These are phyloP conservation scores for Alethe diademata DNA, from an alignment of 2,113 vertebrate genomes.

Conservation along the genomic window DNA sequence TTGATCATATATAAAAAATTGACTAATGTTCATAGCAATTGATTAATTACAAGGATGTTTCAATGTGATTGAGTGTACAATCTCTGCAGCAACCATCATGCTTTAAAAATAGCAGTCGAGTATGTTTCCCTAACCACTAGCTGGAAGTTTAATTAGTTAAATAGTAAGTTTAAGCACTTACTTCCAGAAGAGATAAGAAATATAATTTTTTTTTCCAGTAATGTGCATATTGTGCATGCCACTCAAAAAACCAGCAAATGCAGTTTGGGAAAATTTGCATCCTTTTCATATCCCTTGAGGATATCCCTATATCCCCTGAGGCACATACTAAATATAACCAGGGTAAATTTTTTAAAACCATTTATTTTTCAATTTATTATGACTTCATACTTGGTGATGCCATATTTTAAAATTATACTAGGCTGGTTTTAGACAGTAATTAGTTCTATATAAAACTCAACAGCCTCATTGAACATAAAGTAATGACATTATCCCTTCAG, in stretches of 20 bases:
- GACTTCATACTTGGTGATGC: background rate
- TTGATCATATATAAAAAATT: background rate
- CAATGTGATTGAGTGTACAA: background rate
- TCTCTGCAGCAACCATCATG: background rate
- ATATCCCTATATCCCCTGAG: background rate
- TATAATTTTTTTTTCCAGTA: background rate
- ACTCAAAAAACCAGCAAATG: background rate
- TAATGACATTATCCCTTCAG: background rate
- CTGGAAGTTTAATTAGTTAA: background rate
- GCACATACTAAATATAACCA: background rate
- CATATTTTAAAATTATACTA: background rate
- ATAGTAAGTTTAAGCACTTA: background rate
- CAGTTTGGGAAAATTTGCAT: background rate
- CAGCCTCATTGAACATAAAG: background rate
- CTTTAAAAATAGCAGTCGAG: background rate
- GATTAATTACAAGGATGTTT: background rate
- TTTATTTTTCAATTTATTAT: background rate
- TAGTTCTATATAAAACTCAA: background rate
- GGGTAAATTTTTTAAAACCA: background rate
- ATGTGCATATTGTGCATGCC: background rate
- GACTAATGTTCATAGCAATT: background rate
- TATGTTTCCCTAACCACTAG: background rate
- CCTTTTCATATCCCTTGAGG: background rate
- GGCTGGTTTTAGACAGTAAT: background rate
- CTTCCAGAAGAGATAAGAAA: background rate